Conservation (phyloP, 2,888 invertebrate genomes). For the Pheosia gnoma region DNA sequence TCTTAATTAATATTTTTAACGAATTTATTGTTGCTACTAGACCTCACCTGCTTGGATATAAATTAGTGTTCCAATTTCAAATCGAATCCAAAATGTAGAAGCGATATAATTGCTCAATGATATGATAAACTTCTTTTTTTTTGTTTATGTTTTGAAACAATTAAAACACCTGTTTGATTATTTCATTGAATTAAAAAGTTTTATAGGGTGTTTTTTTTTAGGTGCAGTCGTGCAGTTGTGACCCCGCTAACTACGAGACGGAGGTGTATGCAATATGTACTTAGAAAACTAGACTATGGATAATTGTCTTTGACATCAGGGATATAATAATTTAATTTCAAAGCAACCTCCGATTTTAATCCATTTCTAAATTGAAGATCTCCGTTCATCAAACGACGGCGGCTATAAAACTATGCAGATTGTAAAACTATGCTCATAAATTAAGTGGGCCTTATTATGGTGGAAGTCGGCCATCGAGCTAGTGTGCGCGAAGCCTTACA, state of each 20-base stretch:
- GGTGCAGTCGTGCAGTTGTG: no score
- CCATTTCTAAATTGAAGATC: background rate
- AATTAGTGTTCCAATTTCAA: background rate
- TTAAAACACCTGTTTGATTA: no score
- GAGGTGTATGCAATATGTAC: no score
- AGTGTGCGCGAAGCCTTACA: constrained; percentile 28
- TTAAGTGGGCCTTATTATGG: constrained; percentile 17
- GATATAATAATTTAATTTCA: background rate
- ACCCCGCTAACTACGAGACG: no score
- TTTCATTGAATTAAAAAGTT: no score
- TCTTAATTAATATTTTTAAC: background rate
- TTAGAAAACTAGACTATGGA: no score
- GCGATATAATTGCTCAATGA: no score
- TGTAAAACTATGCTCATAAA: constrained; percentile 28
- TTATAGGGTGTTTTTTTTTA: no score
- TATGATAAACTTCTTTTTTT: no score
- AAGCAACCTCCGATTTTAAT: background rate
- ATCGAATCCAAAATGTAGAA: no score
- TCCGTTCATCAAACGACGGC: background rate
- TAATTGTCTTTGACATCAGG: no score
- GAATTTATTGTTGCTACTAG: background rate
- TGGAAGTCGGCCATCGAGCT: constrained; percentile 5
- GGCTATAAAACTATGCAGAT: constrained; percentile 4
- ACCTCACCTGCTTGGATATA: background rate
- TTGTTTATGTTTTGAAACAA: no score